Conservation (phyloP, 2,888 invertebrate genomes). For the Polyploca ridens region DNA sequence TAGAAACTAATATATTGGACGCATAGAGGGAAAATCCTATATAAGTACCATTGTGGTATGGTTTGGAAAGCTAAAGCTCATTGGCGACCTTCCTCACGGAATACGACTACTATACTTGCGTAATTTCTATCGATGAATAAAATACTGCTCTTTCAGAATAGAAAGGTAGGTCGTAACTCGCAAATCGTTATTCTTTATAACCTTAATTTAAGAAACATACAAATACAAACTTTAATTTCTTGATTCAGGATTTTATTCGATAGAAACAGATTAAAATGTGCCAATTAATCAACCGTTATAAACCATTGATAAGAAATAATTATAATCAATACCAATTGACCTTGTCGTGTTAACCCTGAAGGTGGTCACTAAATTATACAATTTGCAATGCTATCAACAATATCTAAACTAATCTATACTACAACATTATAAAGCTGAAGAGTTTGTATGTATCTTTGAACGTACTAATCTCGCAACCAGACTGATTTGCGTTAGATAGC, state of each 20-base stretch:
- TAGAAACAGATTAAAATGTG: neutral
- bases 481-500: too few species aligned
- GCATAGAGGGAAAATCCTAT: too few species aligned
- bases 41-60: too few species aligned
- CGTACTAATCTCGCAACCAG: too few species aligned
- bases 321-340: slow-evolving; percentile 6
- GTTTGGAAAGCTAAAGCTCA: too few species aligned
- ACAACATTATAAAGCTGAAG: too few species aligned
- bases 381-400: neutral
- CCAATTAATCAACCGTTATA: neutral
- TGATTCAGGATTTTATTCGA: neutral
- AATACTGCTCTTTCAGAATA: too few species aligned
- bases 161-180: neutral
- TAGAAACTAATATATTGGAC: too few species aligned
- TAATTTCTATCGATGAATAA: neutral
- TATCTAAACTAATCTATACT: neutral
- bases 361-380: neutral
- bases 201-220: neutral
- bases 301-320: slow-evolving; percentile 2
- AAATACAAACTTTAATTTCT: neutral
- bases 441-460: too few species aligned
- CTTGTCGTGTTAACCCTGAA: neutral
- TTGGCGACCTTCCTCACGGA: too few species aligned
- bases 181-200: too few species aligned
- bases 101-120: too few species aligned